Percentiles rank a stretch among this genome's conserved stretches.
phyloP scores from a whole-genome alignment of 2,797 vertebrate species.

The Pangasius larnaudii region DNA sequence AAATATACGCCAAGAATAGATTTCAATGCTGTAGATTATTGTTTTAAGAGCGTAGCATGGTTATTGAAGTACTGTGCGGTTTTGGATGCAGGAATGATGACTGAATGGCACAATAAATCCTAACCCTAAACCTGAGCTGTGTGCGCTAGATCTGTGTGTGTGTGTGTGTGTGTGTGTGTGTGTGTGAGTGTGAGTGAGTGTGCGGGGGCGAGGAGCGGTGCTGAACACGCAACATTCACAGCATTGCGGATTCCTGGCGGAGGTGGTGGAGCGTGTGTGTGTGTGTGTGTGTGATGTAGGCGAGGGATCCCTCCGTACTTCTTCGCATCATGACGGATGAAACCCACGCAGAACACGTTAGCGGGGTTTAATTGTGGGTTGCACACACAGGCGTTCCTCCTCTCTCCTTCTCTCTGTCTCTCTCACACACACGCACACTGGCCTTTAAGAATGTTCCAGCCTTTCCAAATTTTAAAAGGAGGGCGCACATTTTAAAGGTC shows the following conservation, averaged over 20 bases:
- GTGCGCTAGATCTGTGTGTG: background rate
- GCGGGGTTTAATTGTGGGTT: conserved; percentile 23
- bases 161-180: background rate
- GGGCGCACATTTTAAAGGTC: conserved; percentile 37
- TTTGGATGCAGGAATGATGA: background rate
- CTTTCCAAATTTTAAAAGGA: conserved; percentile 12
- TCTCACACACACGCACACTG: background rate
- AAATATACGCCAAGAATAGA: conserved; percentile 1
- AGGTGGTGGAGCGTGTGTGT: conserved; percentile 13
- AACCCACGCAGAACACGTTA: conserved; percentile 37
- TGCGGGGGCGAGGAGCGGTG: background rate
- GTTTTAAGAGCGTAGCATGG: conserved; percentile 1
- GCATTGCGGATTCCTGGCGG: conserved; percentile 49
- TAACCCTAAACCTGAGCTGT: background rate
- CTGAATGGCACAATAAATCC: background rate
- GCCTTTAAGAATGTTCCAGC: conserved; percentile 7
- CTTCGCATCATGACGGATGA: conserved; percentile 37
- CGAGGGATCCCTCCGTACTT: conserved; percentile 50
- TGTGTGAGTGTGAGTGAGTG: background rate
- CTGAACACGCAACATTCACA: conserved; percentile 43
- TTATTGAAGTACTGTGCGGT: background rate
- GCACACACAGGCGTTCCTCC: conserved; percentile 6
- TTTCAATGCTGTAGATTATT: background rate
- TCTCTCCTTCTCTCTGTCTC: background rate
- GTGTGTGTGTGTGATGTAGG: conserved; percentile 42